Conservation (phyloP, 1,140 invertebrate species). For the Zaprionus vittiger region DNA sequence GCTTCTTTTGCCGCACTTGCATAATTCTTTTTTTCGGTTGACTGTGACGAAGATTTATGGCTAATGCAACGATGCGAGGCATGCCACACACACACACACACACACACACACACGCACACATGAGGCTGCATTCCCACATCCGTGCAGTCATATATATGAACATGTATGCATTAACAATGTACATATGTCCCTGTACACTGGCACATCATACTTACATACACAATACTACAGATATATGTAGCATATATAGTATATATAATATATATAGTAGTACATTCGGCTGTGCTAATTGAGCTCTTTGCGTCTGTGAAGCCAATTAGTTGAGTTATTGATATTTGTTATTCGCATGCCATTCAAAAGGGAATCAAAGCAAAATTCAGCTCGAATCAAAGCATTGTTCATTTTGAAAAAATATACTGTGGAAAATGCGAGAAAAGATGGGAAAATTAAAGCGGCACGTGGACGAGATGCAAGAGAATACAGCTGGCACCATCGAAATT, state of each 20-base stretch:
- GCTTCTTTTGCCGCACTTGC: conserved; percentile 22
- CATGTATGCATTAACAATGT: not conserved
- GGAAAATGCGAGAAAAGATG: not conserved
- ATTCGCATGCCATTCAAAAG: not conserved
- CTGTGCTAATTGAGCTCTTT: conserved; percentile 9
- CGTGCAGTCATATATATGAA: not conserved
- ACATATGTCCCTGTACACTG: not conserved
- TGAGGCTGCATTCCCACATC: not conserved
- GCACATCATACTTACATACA: too few species aligned
- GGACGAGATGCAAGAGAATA: not conserved
- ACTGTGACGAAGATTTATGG: conserved; percentile 72
- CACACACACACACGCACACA: conserved; percentile 7
- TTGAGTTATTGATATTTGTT: conserved; percentile 6
- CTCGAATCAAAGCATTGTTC: not conserved
- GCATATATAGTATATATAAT: not conserved
- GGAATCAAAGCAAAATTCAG: not conserved
- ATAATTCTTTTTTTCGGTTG: conserved; percentile 60
- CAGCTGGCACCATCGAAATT: not conserved
- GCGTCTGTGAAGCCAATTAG: not conserved
- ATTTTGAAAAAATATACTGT: not conserved
- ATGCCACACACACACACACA: conserved; percentile 37
- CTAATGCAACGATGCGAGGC: conserved; percentile 61
- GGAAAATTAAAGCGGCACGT: not conserved
- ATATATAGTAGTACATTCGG: not conserved
- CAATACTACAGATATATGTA: not conserved